phyloP scores from a whole-genome alignment of 1,140 invertebrate genomes.

The Teleopsis dalmanni region DNA sequence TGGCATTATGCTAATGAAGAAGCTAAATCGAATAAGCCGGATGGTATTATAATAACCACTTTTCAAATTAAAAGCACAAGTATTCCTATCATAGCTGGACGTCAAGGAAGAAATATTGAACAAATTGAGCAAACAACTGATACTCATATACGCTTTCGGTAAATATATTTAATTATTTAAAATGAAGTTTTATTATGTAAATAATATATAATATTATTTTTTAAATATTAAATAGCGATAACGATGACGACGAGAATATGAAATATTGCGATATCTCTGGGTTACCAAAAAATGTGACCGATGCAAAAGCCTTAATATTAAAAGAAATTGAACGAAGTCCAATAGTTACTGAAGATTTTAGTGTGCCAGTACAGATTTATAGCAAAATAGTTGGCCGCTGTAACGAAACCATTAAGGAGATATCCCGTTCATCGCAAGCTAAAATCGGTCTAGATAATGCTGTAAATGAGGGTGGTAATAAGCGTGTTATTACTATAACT shows the following conservation, averaged over 20 bases:
- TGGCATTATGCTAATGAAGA: no score
- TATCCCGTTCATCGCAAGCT: slow-evolving; percentile 47
- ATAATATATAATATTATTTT: slow-evolving; percentile 1
- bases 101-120: slow-evolving; percentile 59
- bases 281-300: slow-evolving; percentile 50
- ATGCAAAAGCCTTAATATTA: slow-evolving; percentile 64
- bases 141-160: slow-evolving; percentile 60
- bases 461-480: slow-evolving; percentile 29
- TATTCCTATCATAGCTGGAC: slow-evolving; percentile 51
- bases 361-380: slow-evolving; percentile 55
- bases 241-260: slow-evolving; percentile 30
- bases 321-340: slow-evolving; percentile 63
- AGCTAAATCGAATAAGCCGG: no score
- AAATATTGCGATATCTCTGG: slow-evolving; percentile 58
- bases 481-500: slow-evolving; percentile 48
- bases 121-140: slow-evolving; percentile 62
- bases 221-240: slow-evolving; percentile 26
- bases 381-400: slow-evolving; percentile 63
- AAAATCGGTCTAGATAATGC: slow-evolving; percentile 31
- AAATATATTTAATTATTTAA: slow-evolving; percentile 15
- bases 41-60: no score
- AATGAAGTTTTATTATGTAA: background rate
- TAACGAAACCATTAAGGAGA: slow-evolving; percentile 62
- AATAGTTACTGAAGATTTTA: slow-evolving; percentile 55
- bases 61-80: no score